phyloP scores from a whole-genome alignment of 2,797 vertebrate genomes.

The Etheostoma nigrum region DNA sequence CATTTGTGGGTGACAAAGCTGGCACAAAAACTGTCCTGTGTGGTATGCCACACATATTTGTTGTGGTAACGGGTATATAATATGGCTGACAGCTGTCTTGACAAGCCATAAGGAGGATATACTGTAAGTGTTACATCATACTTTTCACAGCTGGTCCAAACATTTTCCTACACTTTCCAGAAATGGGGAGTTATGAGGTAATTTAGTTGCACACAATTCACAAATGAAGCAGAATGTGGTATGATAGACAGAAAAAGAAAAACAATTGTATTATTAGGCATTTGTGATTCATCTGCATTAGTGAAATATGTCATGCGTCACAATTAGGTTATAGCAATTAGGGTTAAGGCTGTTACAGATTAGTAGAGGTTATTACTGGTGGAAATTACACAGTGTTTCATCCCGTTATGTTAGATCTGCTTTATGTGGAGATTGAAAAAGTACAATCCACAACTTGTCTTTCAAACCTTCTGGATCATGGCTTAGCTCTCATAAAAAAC shows the following conservation, averaged over 20 bases:
- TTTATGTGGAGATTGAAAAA: background rate
- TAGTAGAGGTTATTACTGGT: background rate
- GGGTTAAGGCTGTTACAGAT: background rate
- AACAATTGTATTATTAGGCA: background rate
- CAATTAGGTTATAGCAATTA: conserved; percentile 18
- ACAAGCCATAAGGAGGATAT: conserved; percentile 60
- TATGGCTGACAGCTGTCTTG: conserved; percentile 75
- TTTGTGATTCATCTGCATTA: conserved; percentile 15
- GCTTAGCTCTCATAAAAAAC: conserved; percentile 9
- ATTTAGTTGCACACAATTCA: conserved; percentile 18
- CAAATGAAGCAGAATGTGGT: background rate
- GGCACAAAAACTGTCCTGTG: conserved; percentile 39
- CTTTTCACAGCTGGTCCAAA: conserved; percentile 65
- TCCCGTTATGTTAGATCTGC: background rate
- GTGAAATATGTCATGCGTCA: conserved; percentile 21
- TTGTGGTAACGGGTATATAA: conserved; percentile 72
- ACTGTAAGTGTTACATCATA: conserved; percentile 63
- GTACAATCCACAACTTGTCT: background rate
- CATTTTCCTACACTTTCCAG: conserved; percentile 42
- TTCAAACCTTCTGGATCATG: conserved; percentile 2
- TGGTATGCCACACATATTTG: conserved; percentile 63
- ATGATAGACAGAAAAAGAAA: conserved; percentile 7
- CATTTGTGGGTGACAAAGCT: conserved; percentile 54
- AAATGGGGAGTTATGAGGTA: conserved; percentile 30
- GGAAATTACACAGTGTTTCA: background rate